These are phyloP conservation scores for Saccopteryx leptura DNA, from an alignment of 2,113 vertebrate species.

Conservation along the genomic window DNA sequence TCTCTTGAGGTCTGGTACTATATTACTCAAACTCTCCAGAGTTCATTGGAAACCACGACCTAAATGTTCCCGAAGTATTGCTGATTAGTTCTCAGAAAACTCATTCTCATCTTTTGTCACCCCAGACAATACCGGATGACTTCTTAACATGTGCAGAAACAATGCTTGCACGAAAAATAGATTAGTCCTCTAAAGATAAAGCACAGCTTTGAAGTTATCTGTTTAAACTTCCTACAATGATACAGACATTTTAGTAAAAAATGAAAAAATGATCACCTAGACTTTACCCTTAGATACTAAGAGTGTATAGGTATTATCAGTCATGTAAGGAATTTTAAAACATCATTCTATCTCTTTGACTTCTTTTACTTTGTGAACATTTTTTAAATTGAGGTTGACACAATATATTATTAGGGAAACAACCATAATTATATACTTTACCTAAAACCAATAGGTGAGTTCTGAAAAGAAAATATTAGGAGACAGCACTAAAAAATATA, in stretches of 20 bases:
- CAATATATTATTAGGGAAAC: background rate
- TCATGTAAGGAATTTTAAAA: conserved; percentile 1
- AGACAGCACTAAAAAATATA: background rate
- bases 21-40: conserved; percentile 79
- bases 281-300: conserved; percentile 57
- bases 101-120: conserved; percentile 77
- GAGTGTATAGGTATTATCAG: background rate
- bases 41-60: conserved; percentile 82
- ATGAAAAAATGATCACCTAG: background rate
- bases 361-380: background rate
- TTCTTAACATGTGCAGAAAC: conserved; percentile 62
- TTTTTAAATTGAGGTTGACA: conserved; percentile 61
- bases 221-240: conserved; percentile 39
- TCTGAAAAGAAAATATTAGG: conserved; percentile 35
- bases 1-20: conserved; percentile 76
- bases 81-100: conserved; percentile 81
- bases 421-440: conserved; percentile 6
- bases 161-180: conserved; percentile 42
- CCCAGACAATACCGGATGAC: conserved; percentile 62
- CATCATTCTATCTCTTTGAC: background rate
- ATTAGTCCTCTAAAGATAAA: conserved; percentile 58
- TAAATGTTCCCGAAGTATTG: conserved; percentile 81
- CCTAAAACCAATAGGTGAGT: conserved; percentile 8
- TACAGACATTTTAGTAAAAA: conserved; percentile 31
- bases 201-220: conserved; percentile 45